phyloP scores from a whole-genome alignment of 37 sponge, comb jelly and placozoan species.

The Halichondria panicea region DNA sequence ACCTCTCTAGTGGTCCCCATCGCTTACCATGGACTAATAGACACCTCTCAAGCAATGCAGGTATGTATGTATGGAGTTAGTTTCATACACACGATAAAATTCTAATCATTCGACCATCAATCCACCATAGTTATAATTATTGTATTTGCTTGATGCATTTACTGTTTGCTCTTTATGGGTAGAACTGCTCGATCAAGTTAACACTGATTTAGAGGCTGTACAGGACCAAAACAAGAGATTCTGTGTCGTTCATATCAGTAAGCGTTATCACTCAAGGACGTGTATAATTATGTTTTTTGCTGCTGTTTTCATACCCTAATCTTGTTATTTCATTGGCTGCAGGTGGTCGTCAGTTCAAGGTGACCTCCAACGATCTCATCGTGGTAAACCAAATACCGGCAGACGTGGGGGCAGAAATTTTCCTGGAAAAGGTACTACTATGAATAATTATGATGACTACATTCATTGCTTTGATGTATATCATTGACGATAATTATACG shows the following conservation, averaged over 20 bases:
- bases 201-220: slow-evolving; percentile 38
- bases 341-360: slow-evolving; percentile 88
- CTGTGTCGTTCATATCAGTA: slow-evolving; percentile 79
- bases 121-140: background rate
- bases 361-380: slow-evolving; percentile 75
- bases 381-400: slow-evolving; percentile 72
- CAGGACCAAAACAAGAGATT: slow-evolving; percentile 52
- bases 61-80: too few relatives aligned
- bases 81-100: too few relatives aligned
- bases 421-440: slow-evolving; percentile 61
- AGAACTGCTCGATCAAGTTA: slow-evolving; percentile 54
- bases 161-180: background rate
- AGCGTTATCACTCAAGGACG: slow-evolving; percentile 5
- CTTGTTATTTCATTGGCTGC: background rate
- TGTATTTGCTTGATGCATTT: background rate
- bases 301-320: background rate
- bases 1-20: too few relatives aligned
- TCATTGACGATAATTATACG: too few relatives aligned
- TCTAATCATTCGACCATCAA: too few relatives aligned
- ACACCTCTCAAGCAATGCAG: too few relatives aligned
- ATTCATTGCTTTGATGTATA: background rate
- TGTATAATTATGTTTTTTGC: background rate
- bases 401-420: slow-evolving; percentile 66
- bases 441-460: background rate
- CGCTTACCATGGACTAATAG: too few relatives aligned